These are phyloP conservation scores for Forbesichthys agassizii DNA, from an alignment of 2,113 vertebrate species.

Conservation along the genomic window DNA sequence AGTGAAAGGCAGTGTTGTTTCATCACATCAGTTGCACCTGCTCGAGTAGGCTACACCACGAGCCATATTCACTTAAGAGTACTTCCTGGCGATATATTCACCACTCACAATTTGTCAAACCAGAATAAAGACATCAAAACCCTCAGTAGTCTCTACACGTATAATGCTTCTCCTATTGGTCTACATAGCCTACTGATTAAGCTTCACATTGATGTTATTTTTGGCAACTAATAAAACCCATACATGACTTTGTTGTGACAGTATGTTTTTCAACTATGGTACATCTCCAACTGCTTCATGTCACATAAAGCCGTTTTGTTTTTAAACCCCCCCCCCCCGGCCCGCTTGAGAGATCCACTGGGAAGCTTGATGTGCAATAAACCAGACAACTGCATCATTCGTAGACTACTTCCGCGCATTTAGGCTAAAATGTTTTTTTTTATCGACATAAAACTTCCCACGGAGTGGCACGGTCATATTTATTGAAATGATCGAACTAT, in stretches of 20 bases:
- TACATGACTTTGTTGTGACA: not conserved
- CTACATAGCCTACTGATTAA: too few relatives aligned
- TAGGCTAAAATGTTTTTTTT: not conserved
- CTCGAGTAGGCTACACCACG: slow-evolving; percentile 35
- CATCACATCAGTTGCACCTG: slow-evolving; percentile 62
- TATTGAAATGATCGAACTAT: too few relatives aligned
- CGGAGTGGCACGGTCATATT: slow-evolving; percentile 1
- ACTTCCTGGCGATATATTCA: slow-evolving; percentile 17
- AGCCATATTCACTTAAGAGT: slow-evolving; percentile 17
- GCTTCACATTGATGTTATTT: not conserved
- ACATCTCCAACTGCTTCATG: not conserved
- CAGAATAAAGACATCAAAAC: not conserved
- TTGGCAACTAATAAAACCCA: slow-evolving; percentile 1
- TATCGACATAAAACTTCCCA: slow-evolving; percentile 38
- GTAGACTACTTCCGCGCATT: not conserved
- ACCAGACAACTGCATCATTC: too few relatives aligned
- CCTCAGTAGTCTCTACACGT: too few relatives aligned
- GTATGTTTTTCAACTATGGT: not conserved
- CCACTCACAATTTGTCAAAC: slow-evolving; percentile 2
- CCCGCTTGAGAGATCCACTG: too few relatives aligned
- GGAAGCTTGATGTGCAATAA: too few relatives aligned
- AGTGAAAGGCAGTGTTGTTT: slow-evolving; percentile 59
- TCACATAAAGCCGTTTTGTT: too few relatives aligned
- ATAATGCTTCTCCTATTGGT: too few relatives aligned
- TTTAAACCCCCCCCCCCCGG: too few relatives aligned